A percentile compares a stretch with the other conserved stretches of the same genome.
Evolutionary conservation across 2,888 invertebrate species (phyloP).

Genomic region (Drosophila testacea): DNA sequence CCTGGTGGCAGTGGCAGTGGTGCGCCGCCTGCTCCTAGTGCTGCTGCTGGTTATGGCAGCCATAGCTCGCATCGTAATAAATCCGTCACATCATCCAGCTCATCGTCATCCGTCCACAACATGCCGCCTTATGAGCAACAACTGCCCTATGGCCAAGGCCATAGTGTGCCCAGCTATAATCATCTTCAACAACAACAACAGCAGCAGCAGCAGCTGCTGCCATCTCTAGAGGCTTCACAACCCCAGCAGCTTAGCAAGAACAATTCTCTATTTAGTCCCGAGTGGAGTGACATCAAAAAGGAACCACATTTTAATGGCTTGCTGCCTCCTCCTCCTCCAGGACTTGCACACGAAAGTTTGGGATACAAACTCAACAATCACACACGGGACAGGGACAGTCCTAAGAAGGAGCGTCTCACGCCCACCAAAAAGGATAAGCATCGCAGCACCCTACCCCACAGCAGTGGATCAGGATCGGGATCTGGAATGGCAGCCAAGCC

Average conservation of each 20-base stretch:
- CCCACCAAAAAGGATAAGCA: slow-evolving; percentile 84
- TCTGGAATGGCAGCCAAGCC: slow-evolving; percentile 43
- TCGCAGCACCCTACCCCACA: slow-evolving; percentile 59
- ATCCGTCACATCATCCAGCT: slow-evolving; percentile 63
- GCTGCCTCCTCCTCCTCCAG: slow-evolving; percentile 67
- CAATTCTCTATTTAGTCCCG: slow-evolving; percentile 84
- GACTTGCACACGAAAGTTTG: slow-evolving; percentile 47
- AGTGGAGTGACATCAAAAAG: slow-evolving; percentile 83
- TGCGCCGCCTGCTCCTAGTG: slow-evolving; percentile 18
- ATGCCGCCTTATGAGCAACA: slow-evolving; percentile 70
- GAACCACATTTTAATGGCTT: slow-evolving; percentile 65
- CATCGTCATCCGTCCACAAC: slow-evolving; percentile 78
- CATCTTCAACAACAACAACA: slow-evolving; percentile 61
- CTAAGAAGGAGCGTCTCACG: slow-evolving; percentile 82
- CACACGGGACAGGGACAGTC: slow-evolving; percentile 80
- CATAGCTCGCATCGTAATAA: slow-evolving; percentile 67
- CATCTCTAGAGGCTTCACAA: slow-evolving; percentile 51
- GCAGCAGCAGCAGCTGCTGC: slow-evolving; percentile 46
- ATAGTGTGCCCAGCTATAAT: slow-evolving; percentile 57
- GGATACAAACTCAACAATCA: slow-evolving; percentile 70
- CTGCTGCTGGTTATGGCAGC: slow-evolving; percentile 48
- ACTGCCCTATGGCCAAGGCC: slow-evolving; percentile 67
- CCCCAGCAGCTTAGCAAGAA: slow-evolving; percentile 48
- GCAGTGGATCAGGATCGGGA: slow-evolving; percentile 22
- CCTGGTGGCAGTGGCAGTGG: slow-evolving; percentile 34